Percentiles rank a stretch among this genome's conserved stretches.
These are phyloP conservation scores for Crioceris asparagi DNA, from an alignment of 2,888 invertebrate genomes.

Conservation along the genomic window DNA sequence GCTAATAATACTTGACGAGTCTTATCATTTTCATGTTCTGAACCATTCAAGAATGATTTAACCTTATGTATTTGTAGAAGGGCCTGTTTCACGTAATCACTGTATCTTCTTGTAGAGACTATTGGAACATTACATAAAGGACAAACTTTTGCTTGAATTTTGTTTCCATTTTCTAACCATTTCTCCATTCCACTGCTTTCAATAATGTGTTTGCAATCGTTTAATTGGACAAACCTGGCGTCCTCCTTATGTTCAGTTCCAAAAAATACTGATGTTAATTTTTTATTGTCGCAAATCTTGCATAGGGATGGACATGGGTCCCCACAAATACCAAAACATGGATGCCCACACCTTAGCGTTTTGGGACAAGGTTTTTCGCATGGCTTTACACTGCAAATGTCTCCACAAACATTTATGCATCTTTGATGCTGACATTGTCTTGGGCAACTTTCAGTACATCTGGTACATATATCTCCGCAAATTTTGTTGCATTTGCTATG, in stretches of 20 bases:
- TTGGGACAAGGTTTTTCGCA: constrained; percentile 39
- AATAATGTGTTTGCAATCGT: constrained; percentile 26
- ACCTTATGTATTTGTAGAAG: no score
- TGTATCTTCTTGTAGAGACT: constrained; percentile 23
- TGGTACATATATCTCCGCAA: constrained; percentile 38
- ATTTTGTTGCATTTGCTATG: constrained; percentile 43
- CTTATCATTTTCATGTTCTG: no score
- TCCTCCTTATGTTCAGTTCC: constrained; percentile 26
- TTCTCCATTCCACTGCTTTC: constrained; percentile 23
- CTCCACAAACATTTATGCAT: constrained; percentile 41
- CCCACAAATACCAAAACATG: constrained; percentile 62
- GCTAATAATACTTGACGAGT: no score
- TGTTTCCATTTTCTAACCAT: constrained; percentile 26
- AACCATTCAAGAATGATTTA: no score
- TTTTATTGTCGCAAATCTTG: constrained; percentile 28
- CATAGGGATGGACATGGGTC: constrained; percentile 39
- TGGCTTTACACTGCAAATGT: constrained; percentile 38
- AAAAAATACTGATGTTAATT: constrained; percentile 22
- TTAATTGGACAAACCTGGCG: constrained; percentile 24
- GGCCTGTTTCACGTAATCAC: constrained; percentile 23
- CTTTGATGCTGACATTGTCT: constrained; percentile 40
- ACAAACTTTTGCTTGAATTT: constrained; percentile 19
- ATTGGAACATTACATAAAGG: constrained; percentile 24
- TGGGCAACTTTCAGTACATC: constrained; percentile 30
- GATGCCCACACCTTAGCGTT: constrained; percentile 43